Percentiles rank a stretch among this genome's conserved stretches.
phyloP scores from a whole-genome alignment of 2,888 invertebrate genomes.

The Noctua janthina region DNA sequence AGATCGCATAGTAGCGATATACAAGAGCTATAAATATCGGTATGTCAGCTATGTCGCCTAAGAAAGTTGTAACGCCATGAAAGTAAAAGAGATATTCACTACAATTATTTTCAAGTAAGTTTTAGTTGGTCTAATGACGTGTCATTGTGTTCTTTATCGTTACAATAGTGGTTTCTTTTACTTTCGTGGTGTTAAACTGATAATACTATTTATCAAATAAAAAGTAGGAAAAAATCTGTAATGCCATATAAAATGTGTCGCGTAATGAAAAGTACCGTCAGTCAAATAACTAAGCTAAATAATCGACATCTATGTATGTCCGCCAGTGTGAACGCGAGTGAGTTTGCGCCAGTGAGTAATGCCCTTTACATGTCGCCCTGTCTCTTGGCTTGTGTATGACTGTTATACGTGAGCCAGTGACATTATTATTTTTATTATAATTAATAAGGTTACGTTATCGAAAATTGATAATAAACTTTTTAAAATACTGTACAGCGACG shows the following conservation, averaged over 20 bases:
- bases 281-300: not conserved
- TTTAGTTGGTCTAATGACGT: conserved; percentile 21
- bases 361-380: conserved; percentile 55
- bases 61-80: conserved; percentile 19
- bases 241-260: conserved; percentile 2
- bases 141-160: conserved; percentile 23
- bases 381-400: conserved; percentile 23
- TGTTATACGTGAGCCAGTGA: conserved; percentile 39
- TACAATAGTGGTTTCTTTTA: conserved; percentile 6
- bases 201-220: not conserved
- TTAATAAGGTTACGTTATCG: conserved; percentile 54
- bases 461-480: conserved; percentile 53
- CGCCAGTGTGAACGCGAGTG: conserved; percentile 36
- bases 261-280: not conserved
- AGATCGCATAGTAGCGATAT: conserved; percentile 33
- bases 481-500: conserved; percentile 50
- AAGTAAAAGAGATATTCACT: conserved; percentile 4
- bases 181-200: conserved; percentile 16
- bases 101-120: not conserved
- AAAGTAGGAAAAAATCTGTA: not conserved
- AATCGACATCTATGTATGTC: conserved; percentile 20
- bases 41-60: not conserved
- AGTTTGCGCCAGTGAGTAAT: conserved; percentile 33
- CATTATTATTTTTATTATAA: conserved; percentile 44
- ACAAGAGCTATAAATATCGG: conserved; percentile 2